Base-by-base conservation (phyloP, 2,888 invertebrate genomes). In the Ophion ellenae region DNA sequence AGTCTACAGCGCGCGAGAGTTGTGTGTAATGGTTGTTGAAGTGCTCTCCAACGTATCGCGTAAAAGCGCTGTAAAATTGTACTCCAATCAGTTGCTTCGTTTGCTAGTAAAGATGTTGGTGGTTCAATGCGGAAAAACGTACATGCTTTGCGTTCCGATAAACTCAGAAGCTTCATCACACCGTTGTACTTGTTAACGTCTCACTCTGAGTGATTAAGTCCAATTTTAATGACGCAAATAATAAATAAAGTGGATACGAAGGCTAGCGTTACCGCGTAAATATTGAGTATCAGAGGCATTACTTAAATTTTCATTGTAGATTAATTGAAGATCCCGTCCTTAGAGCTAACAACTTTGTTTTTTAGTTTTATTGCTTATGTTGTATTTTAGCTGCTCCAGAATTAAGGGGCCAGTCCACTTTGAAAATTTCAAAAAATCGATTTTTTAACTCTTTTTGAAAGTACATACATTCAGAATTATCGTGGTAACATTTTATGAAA, bases 1-100 rank as follows among this genome's bases (percentile, higher is more conserved):
- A 32, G 32, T 32, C 32, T 0, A 32, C 32, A 32, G 32, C 32
- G 32, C 32, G 32, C 32, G 32, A 69, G 59, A 61, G n/a, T 57
- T 28, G 24, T 28, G 28, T n/a, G 77, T 73, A 69, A 82, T 67
- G 53, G 81, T 74, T 67, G 75, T 59, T 71, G 76, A 82, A 53
- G 61, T 64, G 69, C 63, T 45, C 64, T 64, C n/a, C 4, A 3
- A 77, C 53, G 40, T 78, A 80, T 73, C 71, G 88, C 84, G 84
- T 91, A 90, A 91, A 91, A 90, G 87, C 86, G 88, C 86, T 89
- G 89, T 91, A 91, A 90, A 91, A 84, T 88, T 89, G 88, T 90
- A 91, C 90, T 91, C 87, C 88, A 91, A 91, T 91, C 90, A 90
- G 88, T 89, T 89, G 87, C 57, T 47, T 75, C 75, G 71, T 69